These are phyloP conservation scores for Mionectes macconnelli DNA, from an alignment of 2,113 vertebrate species.

Conservation along the genomic window DNA sequence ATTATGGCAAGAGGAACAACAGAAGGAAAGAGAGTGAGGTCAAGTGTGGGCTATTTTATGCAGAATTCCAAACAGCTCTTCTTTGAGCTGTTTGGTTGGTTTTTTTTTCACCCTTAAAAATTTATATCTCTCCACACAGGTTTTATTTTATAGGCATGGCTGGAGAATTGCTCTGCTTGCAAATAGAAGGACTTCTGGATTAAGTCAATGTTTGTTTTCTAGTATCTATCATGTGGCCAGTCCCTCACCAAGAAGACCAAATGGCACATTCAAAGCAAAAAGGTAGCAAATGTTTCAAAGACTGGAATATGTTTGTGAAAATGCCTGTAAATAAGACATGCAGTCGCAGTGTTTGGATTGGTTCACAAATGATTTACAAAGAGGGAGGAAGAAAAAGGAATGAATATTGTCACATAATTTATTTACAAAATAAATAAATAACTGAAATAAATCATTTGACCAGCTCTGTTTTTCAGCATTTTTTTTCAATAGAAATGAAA, in stretches of 20 bases:
- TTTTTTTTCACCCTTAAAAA: not conserved
- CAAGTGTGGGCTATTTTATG: not conserved
- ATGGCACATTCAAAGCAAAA: not conserved
- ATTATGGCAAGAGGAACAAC: not conserved
- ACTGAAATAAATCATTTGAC: not conserved
- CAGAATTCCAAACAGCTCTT: not conserved
- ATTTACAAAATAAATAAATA: not conserved
- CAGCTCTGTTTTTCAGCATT: not conserved
- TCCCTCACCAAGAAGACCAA: not conserved
- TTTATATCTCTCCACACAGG: not conserved
- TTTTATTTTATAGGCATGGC: not conserved
- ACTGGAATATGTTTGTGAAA: not conserved
- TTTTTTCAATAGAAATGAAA: constrained; percentile 17
- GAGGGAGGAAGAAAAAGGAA: not conserved
- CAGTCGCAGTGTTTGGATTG: not conserved
- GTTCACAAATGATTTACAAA: not conserved
- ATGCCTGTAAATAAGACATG: not conserved
- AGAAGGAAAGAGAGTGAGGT: not conserved
- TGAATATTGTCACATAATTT: not conserved
- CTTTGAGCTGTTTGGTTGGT: not conserved
- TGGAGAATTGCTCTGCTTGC: not conserved
- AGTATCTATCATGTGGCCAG: not conserved
- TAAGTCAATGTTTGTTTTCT: not conserved
- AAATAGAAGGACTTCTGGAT: not conserved
- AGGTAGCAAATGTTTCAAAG: not conserved